Percentiles rank a stretch among this genome's conserved stretches.
Conservation (phyloP, 2,113 vertebrate species). For the Microtus pennsylvanicus region DNA sequence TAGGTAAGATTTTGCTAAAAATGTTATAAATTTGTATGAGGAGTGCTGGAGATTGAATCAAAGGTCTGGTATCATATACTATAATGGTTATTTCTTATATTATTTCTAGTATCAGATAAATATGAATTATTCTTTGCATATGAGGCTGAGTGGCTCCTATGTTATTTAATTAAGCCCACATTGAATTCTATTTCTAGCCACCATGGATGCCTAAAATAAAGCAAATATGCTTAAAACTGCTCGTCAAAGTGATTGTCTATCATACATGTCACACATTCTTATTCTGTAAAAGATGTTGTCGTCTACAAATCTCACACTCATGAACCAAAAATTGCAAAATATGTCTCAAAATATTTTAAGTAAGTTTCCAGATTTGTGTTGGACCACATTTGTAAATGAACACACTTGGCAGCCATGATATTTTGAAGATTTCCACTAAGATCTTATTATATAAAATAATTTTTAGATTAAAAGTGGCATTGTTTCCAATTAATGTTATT, state of each 20-base stretch:
- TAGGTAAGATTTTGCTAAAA: slow-evolving; percentile 6
- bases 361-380: not conserved
- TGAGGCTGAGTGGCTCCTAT: not conserved
- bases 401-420: not conserved
- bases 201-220: not conserved
- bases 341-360: not conserved
- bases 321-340: not conserved
- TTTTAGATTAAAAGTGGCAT: not conserved
- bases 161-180: not conserved
- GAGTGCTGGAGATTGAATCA: not conserved
- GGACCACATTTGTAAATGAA: not conserved
- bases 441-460: not conserved
- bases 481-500: not conserved
- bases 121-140: not conserved
- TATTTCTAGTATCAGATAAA: not conserved
- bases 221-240: not conserved
- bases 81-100: not conserved
- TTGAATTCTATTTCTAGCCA: not conserved
- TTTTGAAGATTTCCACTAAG: not conserved
- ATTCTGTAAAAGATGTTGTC: not conserved
- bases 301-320: not conserved
- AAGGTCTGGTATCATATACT: not conserved
- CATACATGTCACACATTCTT: no score
- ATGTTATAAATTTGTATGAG: not conserved
- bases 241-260: not conserved